phyloP scores from a whole-genome alignment of 2,888 invertebrate genomes.

The Oscheius onirici region DNA sequence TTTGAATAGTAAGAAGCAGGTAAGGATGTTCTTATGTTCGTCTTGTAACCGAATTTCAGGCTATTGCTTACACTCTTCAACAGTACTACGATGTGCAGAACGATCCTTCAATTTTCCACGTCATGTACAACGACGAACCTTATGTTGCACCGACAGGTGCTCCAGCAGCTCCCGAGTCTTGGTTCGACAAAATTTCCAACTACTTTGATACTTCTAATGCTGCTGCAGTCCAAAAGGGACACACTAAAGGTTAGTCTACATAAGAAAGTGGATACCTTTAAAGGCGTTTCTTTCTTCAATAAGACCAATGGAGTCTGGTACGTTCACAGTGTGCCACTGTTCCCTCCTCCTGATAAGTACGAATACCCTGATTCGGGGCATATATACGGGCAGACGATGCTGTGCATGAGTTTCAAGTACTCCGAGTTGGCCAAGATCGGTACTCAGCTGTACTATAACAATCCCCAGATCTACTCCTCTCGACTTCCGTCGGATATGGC shows the following conservation, averaged over 20 bases:
- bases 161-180: neutral
- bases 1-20: constrained; percentile 53
- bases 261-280: too few relatives aligned
- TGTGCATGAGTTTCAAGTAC: constrained; percentile 83
- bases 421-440: constrained; percentile 81
- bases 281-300: constrained; percentile 79
- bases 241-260: constrained; percentile 51
- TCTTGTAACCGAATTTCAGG: constrained; percentile 33
- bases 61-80: constrained; percentile 62
- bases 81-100: constrained; percentile 57
- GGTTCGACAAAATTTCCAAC: constrained; percentile 35
- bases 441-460: constrained; percentile 82
- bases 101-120: constrained; percentile 58
- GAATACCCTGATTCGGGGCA: constrained; percentile 82
- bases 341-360: constrained; percentile 76
- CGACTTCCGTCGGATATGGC: constrained; percentile 78
- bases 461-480: constrained; percentile 81
- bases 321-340: constrained; percentile 90
- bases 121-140: constrained; percentile 85
- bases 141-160: neutral
- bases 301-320: constrained; percentile 85
- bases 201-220: constrained; percentile 26
- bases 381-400: constrained; percentile 85
- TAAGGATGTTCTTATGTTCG: constrained; percentile 2
- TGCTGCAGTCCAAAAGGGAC: constrained; percentile 51